Evolutionary conservation across 2,888 invertebrate species (phyloP).

Genomic region (Lampropteryx suffumata): DNA sequence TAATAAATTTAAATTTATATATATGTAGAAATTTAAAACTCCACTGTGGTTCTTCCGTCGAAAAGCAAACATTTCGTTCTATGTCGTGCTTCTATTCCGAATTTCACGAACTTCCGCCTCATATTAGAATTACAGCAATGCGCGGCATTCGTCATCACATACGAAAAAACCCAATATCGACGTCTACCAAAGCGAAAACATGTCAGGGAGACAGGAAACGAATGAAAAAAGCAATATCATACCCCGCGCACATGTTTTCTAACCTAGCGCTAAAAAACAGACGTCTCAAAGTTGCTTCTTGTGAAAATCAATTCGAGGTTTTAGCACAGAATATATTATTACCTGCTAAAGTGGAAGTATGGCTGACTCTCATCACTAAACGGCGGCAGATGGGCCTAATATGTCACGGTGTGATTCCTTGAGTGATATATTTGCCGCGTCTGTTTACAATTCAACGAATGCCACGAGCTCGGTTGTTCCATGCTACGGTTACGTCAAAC

Average conservation of each 20-base stretch:
- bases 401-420: conserved; percentile 54
- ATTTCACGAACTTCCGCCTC: conserved; percentile 28
- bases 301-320: conserved; percentile 67
- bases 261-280: conserved; percentile 63
- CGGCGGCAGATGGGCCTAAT: conserved; percentile 62
- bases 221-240: conserved; percentile 74
- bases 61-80: too few relatives aligned
- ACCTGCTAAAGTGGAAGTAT: conserved; percentile 60
- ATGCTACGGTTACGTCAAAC: neutral
- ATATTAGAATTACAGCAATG: conserved; percentile 51
- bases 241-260: conserved; percentile 63
- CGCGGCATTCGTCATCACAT: conserved; percentile 51
- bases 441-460: conserved; percentile 39
- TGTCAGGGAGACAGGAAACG: conserved; percentile 58
- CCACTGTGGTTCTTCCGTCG: too few relatives aligned
- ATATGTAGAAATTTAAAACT: too few relatives aligned
- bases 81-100: neutral
- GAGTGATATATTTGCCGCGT: conserved; percentile 49
- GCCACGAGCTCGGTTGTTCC: conserved; percentile 29
- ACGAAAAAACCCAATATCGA: conserved; percentile 61
- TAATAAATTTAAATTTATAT: too few relatives aligned
- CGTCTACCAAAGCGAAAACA: conserved; percentile 61
- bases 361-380: conserved; percentile 59
- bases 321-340: too few relatives aligned
- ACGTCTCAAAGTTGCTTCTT: conserved; percentile 57